Conservation (phyloP, 2,797 vertebrate species). For the Emys orbicularis region DNA sequence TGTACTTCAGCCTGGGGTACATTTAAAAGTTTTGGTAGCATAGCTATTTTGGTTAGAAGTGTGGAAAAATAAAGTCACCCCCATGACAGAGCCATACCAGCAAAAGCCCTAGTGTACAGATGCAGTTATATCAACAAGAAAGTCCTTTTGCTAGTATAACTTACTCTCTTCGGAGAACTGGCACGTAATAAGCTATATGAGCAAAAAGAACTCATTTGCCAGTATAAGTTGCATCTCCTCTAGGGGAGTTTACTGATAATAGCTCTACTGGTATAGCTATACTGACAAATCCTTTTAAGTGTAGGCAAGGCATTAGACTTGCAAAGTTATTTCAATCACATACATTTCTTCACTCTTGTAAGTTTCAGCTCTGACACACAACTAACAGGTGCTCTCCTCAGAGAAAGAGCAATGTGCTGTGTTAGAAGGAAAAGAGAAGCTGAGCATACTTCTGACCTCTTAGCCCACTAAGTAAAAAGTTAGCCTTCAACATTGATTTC, state of each 20-base stretch:
- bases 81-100: not conserved
- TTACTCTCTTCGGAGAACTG: not conserved
- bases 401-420: not conserved
- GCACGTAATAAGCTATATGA: not conserved
- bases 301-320: rapidly evolving
- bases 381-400: not conserved
- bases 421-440: not conserved
- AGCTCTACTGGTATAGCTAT: not conserved
- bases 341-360: not conserved
- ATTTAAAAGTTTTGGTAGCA: not conserved
- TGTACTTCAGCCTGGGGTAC: not conserved
- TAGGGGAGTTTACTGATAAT: not conserved
- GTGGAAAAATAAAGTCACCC: not conserved
- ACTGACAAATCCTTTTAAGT: not conserved
- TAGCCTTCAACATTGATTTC: rapidly evolving
- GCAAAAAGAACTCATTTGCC: not conserved
- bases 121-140: not conserved
- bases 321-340: rapidly evolving
- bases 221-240: not conserved
- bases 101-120: not conserved
- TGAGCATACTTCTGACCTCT: rapidly evolving
- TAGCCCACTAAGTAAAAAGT: rapidly evolving
- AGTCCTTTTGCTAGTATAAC: not conserved
- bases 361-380: rapidly evolving
- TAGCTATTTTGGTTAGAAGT: not conserved